Evolutionary conservation across 1,140 invertebrate species (phyloP), one percentile per base, ranked within the genome.

Genomic region (Apocrypta bakeri): DNA sequence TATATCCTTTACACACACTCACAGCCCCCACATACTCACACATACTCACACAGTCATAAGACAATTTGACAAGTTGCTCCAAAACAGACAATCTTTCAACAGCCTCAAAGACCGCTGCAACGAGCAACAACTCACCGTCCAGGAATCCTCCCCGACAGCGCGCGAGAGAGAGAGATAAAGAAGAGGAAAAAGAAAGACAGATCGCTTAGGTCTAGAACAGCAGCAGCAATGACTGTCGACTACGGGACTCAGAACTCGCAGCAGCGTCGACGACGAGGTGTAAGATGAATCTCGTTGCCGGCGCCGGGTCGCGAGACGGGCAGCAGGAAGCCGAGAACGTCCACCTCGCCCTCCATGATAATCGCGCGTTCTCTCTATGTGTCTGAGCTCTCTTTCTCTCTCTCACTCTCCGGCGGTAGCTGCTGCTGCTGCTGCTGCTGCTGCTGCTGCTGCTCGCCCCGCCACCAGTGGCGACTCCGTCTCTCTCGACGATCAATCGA

Each of bases 401-500:
- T 11, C 64, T 29, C 64, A 24, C 64, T 33, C 42, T n/a, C 25
- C 25, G 25, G 71, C 71, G 37, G 37, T 37, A 27, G 33, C 14
- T 7, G 31, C 27, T 33, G 42, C 17, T 24, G 68, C 31, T 64
- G 68, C 68, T n/a, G 68, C 68, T 37, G 68, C 68, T 24, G 68
- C 31, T 64, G 68, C 68, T n/a, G 68, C 68, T 37, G 68, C 68
- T 3, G 31, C 29, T 71, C n/a, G 76, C 29, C n/a, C 75, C 25
- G 31, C 9, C 72, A 9, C 33, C 48, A 56, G 48, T 56, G 48
- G 48, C 48, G 48, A 56, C 48, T 56, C 48, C n/a, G 48, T 56
- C 48, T 74, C n/a, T 27, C 37, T 25, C 24, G 25, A n/a, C 74
- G 81, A 82, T 82, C 81, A 82, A 82, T 82, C 81, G 81, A 82